A percentile compares a stretch with the other conserved stretches of the same genome.
These are phyloP conservation scores for Ditylenchus dipsaci DNA, from an alignment of 1,140 invertebrate genomes.

Conservation along the genomic window DNA sequence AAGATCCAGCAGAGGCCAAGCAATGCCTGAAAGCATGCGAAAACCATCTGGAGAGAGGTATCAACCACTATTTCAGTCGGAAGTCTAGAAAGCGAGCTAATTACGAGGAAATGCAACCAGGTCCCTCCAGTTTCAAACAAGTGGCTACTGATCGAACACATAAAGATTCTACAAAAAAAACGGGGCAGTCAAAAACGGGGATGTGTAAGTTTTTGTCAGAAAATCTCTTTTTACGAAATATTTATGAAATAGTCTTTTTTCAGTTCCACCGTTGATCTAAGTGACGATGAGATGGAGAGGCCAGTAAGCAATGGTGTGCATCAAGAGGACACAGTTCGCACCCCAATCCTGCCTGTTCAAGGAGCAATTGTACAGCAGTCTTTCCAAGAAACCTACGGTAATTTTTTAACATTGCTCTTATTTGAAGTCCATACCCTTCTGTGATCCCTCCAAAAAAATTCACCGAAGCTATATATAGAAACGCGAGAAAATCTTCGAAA, in stretches of 20 bases:
- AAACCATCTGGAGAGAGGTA: slow-evolving; percentile 1
- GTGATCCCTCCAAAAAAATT: too few relatives aligned
- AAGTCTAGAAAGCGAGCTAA: neutral
- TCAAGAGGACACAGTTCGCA: slow-evolving; percentile 62
- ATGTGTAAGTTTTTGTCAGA: neutral
- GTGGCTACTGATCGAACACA: neutral
- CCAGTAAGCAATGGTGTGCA: slow-evolving; percentile 4
- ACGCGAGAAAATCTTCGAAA: too few relatives aligned
- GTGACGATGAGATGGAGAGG: neutral
- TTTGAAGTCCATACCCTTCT: too few relatives aligned
- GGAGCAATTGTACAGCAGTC: slow-evolving; percentile 64
- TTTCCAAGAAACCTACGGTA: slow-evolving; percentile 50
- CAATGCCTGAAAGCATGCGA: neutral
- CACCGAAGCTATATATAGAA: too few relatives aligned
- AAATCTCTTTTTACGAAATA: neutral
- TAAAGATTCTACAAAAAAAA: neutral
- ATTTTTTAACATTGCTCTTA: slow-evolving; percentile 22
- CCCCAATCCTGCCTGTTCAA: slow-evolving; percentile 68
- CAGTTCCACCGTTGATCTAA: neutral
- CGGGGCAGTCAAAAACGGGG: neutral
- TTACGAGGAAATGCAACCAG: neutral
- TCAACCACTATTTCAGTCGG: slow-evolving; percentile 6
- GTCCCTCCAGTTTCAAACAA: neutral
- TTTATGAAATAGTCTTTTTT: neutral
- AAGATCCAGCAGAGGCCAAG: neutral